A percentile compares a stretch with the other conserved stretches of the same genome.
Conservation (phyloP, 2,888 invertebrate genomes). For the Bombyx huttoni region DNA sequence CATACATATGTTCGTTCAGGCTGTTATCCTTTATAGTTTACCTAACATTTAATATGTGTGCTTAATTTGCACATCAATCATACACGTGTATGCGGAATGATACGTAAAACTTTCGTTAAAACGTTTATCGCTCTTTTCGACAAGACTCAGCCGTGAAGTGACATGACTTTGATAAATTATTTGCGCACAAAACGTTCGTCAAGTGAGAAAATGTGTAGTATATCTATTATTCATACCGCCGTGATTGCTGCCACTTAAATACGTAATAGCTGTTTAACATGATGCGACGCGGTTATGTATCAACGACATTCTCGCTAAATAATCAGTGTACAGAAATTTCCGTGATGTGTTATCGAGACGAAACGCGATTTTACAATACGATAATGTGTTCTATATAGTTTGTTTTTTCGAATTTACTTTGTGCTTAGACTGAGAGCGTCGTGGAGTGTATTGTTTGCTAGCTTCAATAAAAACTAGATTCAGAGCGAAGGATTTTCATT, state of each 20-base stretch:
- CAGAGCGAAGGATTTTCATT: no score
- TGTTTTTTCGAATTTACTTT: no score
- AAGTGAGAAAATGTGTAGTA: not conserved
- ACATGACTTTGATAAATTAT: conserved; percentile 53
- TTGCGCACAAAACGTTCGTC: conserved; percentile 10
- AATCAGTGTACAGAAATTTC: not conserved
- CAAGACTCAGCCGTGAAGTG: conserved; percentile 25
- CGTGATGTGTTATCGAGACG: not conserved
- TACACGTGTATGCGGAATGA: conserved; percentile 22
- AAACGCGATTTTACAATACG: not conserved
- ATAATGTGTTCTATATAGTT: no score
- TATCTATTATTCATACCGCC: conserved; percentile 2
- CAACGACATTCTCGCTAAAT: not conserved
- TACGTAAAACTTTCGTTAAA: conserved; percentile 34
- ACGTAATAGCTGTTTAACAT: conserved; percentile 1
- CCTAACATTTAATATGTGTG: not conserved
- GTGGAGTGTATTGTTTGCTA: no score
- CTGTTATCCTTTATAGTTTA: no score
- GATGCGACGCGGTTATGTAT: not conserved
- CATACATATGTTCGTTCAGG: no score
- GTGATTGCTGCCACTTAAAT: conserved; percentile 3
- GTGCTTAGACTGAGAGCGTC: no score
- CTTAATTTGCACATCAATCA: conserved; percentile 27
- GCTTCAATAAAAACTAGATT: no score
- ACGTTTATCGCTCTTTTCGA: conserved; percentile 27